Evolutionary conservation across 2,113 vertebrate species (phyloP).

Genomic region (Ptyas mucosa): DNA sequence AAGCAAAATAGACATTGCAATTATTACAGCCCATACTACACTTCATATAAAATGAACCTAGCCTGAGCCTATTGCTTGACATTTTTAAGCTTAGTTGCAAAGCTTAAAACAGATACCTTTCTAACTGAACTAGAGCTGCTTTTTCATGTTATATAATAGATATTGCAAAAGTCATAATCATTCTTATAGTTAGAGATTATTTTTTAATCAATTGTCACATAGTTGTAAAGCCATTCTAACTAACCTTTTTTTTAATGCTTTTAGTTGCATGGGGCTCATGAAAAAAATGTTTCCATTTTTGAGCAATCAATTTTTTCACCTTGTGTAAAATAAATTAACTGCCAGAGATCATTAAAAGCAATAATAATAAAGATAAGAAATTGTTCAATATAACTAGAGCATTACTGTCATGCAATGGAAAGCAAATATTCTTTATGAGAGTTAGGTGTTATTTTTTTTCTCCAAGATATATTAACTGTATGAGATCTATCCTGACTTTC

Average conservation of each 20-base stretch:
- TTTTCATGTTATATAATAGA: constrained; percentile 17
- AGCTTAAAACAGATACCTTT: constrained; percentile 6
- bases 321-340: constrained; percentile 38
- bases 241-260: constrained; percentile 1
- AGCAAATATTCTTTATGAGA: not conserved
- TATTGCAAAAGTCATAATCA: constrained; percentile 8
- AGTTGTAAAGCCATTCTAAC: constrained; percentile 38
- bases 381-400: constrained; percentile 35
- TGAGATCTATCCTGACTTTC: not conserved
- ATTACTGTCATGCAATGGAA: constrained; percentile 25
- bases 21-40: rapidly evolving
- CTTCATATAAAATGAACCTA: not conserved
- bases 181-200: constrained; percentile 23
- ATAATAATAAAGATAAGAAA: constrained; percentile 30
- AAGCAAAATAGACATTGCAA: not conserved
- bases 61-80: constrained; percentile 6
- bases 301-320: not conserved
- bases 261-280: constrained; percentile 19
- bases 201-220: constrained; percentile 32
- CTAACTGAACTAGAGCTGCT: constrained; percentile 5
- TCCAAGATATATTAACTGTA: constrained; percentile 28
- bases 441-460: not conserved
- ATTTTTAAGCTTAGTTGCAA: constrained; percentile 9
- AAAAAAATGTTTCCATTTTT: constrained; percentile 25
- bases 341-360: constrained; percentile 26